These are phyloP conservation scores for Macaria liturata DNA, from an alignment of 2,888 invertebrate species.

Conservation along the genomic window DNA sequence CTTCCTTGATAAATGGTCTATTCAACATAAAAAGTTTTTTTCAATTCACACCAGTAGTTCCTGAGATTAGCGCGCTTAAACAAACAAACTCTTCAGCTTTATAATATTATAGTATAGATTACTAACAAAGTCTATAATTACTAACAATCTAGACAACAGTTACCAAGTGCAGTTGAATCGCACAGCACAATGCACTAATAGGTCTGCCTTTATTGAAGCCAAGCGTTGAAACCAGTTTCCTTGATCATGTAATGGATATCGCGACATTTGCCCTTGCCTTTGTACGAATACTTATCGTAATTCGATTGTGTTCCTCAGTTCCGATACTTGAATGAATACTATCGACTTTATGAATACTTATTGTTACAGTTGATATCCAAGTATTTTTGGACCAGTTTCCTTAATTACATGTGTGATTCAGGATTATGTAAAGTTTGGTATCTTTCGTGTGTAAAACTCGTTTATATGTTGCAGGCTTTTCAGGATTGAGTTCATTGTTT, in stretches of 20 bases:
- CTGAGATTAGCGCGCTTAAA: no score
- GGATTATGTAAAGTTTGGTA: not conserved
- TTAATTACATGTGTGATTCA: not conserved
- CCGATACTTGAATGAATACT: not conserved
- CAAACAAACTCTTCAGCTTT: no score
- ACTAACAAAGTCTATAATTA: no score
- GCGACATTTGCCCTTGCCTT: conserved; percentile 26
- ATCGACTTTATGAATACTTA: not conserved
- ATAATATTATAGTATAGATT: no score
- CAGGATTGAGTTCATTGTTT: no score
- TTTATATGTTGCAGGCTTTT: no score
- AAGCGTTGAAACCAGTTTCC: conserved; percentile 40
- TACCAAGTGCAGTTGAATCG: conserved; percentile 28
- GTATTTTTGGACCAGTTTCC: conserved; percentile 1
- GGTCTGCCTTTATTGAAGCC: conserved; percentile 37
- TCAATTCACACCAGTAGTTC: no score
- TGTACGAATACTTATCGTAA: conserved; percentile 7
- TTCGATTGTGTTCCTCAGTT: conserved; percentile 5
- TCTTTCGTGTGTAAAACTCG: not conserved
- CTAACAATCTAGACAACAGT: not conserved
- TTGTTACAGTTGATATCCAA: conserved; percentile 2
- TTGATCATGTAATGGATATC: conserved; percentile 33
- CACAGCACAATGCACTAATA: conserved; percentile 35
- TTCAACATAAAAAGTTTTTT: no score
- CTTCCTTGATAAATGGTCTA: no score